Percentiles rank a stretch among this genome's conserved stretches.
Evolutionary conservation across 2,113 vertebrate genomes (phyloP).

Genomic region (Crotalus tigris): DNA sequence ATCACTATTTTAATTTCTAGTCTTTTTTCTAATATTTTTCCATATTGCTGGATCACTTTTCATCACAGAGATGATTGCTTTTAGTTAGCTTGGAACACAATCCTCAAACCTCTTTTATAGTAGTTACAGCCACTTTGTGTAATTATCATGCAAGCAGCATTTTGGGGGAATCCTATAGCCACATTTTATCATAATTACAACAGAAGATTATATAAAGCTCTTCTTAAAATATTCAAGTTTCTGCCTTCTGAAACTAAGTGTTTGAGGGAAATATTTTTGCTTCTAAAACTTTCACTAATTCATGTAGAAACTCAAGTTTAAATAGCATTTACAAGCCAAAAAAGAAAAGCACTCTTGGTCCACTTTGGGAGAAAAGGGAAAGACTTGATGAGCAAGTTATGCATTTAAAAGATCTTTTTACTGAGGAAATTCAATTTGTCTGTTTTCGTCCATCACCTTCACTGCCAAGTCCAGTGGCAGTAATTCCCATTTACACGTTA

Average conservation of each 20-base stretch:
- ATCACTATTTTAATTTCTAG: not conserved
- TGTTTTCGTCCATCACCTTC: not conserved
- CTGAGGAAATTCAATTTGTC: not conserved
- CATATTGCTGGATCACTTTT: not conserved
- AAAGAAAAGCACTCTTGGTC: not conserved
- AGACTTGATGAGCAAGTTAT: not conserved
- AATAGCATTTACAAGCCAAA: not conserved
- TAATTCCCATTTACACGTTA: constrained; percentile 32
- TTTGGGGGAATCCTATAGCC: not conserved
- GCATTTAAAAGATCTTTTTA: not conserved
- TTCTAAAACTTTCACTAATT: not conserved
- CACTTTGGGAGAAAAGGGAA: not conserved
- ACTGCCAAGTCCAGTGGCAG: constrained; percentile 2
- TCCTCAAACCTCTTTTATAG: not conserved
- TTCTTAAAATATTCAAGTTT: rapidly evolving
- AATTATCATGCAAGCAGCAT: not conserved
- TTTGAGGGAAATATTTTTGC: rapidly evolving
- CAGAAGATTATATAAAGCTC: not conserved
- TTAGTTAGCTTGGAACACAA: not conserved
- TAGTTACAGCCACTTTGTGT: not conserved
- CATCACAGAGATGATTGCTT: not conserved
- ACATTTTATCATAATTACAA: not conserved
- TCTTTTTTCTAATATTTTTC: not conserved
- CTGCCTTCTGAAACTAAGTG: not conserved
- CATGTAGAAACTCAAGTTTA: not conserved